Conservation (phyloP, 2,888 invertebrate species). For the Ophonus ardosiacus region DNA sequence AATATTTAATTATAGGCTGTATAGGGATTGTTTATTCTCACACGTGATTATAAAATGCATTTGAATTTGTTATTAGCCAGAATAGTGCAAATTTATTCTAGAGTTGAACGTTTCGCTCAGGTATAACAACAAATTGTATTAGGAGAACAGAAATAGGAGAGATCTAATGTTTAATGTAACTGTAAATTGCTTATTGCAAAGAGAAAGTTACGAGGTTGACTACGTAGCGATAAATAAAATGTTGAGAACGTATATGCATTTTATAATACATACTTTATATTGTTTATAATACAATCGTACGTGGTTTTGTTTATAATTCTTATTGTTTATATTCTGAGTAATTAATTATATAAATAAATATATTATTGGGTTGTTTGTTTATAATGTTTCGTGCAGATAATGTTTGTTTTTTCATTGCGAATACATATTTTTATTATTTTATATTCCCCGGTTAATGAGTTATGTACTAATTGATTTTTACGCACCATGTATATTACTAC, state of each 20-base stretch:
- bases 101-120: neutral
- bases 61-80: constrained; percentile 17
- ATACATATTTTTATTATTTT: too few species aligned
- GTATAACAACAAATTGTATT: constrained; percentile 43
- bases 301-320: too few species aligned
- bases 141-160: constrained; percentile 11
- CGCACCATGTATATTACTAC: neutral
- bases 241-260: neutral
- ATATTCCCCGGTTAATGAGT: too few species aligned
- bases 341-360: too few species aligned
- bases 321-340: too few species aligned
- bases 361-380: too few species aligned
- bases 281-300: neutral
- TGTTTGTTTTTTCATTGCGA: too few species aligned
- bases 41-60: neutral
- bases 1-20: neutral
- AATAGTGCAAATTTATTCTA: neutral
- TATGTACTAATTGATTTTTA: constrained; percentile 22
- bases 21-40: neutral
- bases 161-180: constrained; percentile 25
- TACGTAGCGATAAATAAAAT: neutral
- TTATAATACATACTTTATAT: neutral
- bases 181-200: constrained; percentile 5
- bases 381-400: too few species aligned
- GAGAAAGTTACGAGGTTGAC: neutral